Evolutionary conservation across 2,797 vertebrate species (phyloP).

Genomic region (Dicrostonyx torquatus): DNA sequence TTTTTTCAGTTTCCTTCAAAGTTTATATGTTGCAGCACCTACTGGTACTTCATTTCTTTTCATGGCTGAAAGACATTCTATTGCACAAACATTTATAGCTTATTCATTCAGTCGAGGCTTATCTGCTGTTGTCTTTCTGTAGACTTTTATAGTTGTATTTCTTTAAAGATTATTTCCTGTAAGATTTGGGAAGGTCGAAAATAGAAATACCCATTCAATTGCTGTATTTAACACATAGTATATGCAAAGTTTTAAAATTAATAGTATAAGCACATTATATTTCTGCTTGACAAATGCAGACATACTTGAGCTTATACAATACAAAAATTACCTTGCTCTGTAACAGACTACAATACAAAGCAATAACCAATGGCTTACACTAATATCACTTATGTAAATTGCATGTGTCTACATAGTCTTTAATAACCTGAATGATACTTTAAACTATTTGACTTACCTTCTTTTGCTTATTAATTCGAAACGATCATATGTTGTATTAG

Average conservation of each 20-base stretch:
- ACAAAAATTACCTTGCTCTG: background rate
- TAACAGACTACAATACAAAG: background rate
- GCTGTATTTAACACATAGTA: background rate
- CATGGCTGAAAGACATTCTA: background rate
- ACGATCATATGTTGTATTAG: background rate
- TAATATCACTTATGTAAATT: background rate
- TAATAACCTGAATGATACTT: background rate
- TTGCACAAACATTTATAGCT: no score
- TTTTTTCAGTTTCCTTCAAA: background rate
- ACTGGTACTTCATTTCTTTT: background rate
- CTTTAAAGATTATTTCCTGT: conserved; percentile 18
- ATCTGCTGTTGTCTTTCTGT: background rate
- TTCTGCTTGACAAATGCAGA: background rate
- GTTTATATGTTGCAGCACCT: background rate
- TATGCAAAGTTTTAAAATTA: background rate
- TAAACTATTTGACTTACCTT: conserved; percentile 28
- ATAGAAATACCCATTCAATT: background rate
- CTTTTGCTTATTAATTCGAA: background rate
- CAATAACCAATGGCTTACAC: background rate
- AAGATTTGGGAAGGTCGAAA: conserved; percentile 15
- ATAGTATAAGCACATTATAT: background rate
- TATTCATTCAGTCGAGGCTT: background rate
- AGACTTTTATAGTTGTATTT: background rate
- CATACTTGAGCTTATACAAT: background rate
- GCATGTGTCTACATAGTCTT: background rate